Conservation (phyloP, 2,113 vertebrate genomes). For the Chelonoidis abingdonii region DNA sequence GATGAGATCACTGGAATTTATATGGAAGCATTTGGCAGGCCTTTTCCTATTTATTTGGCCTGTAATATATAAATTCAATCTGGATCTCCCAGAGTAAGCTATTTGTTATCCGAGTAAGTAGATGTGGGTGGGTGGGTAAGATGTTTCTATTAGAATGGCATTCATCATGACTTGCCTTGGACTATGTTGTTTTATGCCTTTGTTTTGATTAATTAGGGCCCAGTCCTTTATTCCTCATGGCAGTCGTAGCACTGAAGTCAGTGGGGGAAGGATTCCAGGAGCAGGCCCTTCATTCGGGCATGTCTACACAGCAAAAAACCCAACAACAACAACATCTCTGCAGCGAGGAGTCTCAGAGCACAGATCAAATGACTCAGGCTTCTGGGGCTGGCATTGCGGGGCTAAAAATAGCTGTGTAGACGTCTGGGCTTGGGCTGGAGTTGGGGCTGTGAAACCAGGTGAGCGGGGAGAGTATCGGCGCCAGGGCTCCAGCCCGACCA, state of each 20-base stretch:
- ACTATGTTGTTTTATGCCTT: neutral
- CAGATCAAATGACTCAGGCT: too few relatives aligned
- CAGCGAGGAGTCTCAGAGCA: too few relatives aligned
- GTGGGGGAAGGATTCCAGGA: neutral
- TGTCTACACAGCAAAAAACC: neutral
- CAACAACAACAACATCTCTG: too few relatives aligned
- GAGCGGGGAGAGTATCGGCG: neutral
- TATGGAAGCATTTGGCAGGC: neutral
- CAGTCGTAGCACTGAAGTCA: neutral
- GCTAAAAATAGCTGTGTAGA: neutral
- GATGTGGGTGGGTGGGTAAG: neutral
- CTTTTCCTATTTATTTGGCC: constrained; percentile 1
- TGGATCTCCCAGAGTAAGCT: neutral
- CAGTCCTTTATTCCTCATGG: neutral
- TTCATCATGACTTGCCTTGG: neutral
- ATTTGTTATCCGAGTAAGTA: constrained; percentile 34
- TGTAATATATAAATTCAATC: constrained; percentile 31
- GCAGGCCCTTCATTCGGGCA: neutral
- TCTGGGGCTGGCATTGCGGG: neutral
- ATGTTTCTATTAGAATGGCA: constrained; percentile 4
- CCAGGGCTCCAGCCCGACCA: neutral
- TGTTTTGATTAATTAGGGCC: neutral
- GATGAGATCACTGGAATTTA: neutral
- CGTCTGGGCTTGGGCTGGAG: neutral
- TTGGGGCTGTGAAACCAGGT: neutral